Evolutionary conservation across 2,888 invertebrate genomes (phyloP), one percentile per base, ranked within the genome.

Genomic region (Tenthredo distinguenda): DNA sequence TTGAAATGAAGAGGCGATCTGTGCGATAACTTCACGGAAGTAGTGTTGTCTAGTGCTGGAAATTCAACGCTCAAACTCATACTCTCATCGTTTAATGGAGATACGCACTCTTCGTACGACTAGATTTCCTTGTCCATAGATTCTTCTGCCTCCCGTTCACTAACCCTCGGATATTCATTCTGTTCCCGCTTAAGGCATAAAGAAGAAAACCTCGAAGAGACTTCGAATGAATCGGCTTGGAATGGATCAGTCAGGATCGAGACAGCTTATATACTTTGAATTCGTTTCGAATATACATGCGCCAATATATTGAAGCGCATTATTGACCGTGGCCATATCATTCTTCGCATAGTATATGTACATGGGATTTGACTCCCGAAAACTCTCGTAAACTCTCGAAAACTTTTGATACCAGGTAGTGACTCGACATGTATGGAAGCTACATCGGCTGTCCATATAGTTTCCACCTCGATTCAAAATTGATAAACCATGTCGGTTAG

Each of bases 211-310:
- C 40, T 43, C 6, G 12, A 12, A 74, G 21, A 21, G 74, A 74
- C 74, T 74, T 43, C 21, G 74, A 26, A n/a, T 74, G 74, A 43
- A 55, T 31, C 77, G 77, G 77, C 34, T 77, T 55, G 7, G 81
- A 26, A 62, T 12, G 81, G 26, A 81, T 81, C 58, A 62, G 37
- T 21, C 10, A 50, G 81, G 62, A 81, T 62, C 21, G 18, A 40
- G 62, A 18, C 31, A 34, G 77, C 34, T 77, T 55, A 47, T 26
- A 74, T 40, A 43, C 26, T 77, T 18, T 55, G 55, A 77, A 50
- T 77, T 77, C 55, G 18, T 77, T 55, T 34, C 77, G 10, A 55
- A 34, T 77, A 34, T 77, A n/a, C 31, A 34, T 77, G 34, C 77
- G 4, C 18, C 18, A 26, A 50, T 34, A 7, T 15, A 50, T 34